Evolutionary conservation across 2,113 vertebrate genomes (phyloP).

Genomic region (Hemicordylus capensis): DNA sequence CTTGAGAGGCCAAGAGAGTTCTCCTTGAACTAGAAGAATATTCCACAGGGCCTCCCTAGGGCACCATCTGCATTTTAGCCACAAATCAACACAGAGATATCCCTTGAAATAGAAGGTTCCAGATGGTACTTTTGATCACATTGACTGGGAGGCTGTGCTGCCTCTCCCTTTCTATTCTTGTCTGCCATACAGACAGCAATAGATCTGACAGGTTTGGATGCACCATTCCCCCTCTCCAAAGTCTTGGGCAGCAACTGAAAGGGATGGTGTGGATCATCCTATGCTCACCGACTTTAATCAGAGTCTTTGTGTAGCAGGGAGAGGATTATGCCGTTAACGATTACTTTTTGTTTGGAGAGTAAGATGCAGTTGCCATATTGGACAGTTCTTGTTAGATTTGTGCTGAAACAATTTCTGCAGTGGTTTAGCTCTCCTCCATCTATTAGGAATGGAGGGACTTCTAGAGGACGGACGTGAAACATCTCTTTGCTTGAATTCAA

Average conservation of each 20-base stretch:
- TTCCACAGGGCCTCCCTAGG: not conserved
- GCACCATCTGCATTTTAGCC: not conserved
- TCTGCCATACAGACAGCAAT: not conserved
- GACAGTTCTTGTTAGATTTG: slow-evolving; percentile 8
- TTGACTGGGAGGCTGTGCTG: not conserved
- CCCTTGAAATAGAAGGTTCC: not conserved
- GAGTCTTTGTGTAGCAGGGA: not conserved
- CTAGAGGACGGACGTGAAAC: slow-evolving; percentile 26
- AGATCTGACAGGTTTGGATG: not conserved
- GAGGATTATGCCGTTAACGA: not conserved
- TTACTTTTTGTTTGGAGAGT: not conserved
- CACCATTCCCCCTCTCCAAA: not conserved
- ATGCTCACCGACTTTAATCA: not conserved
- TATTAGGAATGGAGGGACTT: not conserved
- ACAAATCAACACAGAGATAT: not conserved
- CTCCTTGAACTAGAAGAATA: too few species aligned
- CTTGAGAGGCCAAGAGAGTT: not conserved
- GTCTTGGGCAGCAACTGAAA: not conserved
- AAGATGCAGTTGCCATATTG: not conserved
- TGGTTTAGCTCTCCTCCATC: not conserved
- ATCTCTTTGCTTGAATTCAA: slow-evolving; percentile 39
- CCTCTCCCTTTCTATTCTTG: not conserved
- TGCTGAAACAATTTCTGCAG: slow-evolving; percentile 38
- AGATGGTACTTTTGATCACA: not conserved
- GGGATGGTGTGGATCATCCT: not conserved